These are phyloP conservation scores for Ailurus styani DNA, from an alignment of 2,113 vertebrate species.

Conservation along the genomic window DNA sequence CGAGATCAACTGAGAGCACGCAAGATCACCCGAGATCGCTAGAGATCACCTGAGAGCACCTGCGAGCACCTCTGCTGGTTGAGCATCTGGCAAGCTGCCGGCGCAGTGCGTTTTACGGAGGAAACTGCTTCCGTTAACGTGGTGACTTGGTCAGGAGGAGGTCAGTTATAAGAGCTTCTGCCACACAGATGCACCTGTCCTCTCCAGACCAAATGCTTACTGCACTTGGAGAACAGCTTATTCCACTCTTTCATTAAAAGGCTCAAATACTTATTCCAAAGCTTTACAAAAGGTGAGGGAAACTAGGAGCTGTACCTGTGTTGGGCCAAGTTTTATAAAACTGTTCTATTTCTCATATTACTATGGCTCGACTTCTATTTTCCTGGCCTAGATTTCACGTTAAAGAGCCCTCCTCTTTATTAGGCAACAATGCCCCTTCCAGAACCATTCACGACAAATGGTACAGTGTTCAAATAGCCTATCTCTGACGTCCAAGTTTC, in stretches of 20 bases:
- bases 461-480: not conserved
- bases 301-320: not conserved
- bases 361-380: not conserved
- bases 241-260: not conserved
- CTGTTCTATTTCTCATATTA: not conserved
- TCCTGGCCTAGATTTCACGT: not conserved
- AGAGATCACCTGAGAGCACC: not conserved
- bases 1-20: not conserved
- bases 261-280: not conserved
- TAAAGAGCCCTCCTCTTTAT: not conserved
- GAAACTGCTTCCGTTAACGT: not conserved
- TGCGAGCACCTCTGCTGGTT: not conserved
- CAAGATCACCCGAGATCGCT: not conserved
- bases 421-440: not conserved
- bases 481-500: not conserved
- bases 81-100: accelerated
- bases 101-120: not conserved
- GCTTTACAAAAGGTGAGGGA: not conserved
- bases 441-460: not conserved
- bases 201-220: not conserved
- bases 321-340: not conserved
- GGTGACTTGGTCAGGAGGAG: not conserved
- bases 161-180: not conserved
- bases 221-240: not conserved
- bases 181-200: not conserved